Conservation (phyloP, 1,140 invertebrate genomes). For the Drosophila equinoxialis region DNA sequence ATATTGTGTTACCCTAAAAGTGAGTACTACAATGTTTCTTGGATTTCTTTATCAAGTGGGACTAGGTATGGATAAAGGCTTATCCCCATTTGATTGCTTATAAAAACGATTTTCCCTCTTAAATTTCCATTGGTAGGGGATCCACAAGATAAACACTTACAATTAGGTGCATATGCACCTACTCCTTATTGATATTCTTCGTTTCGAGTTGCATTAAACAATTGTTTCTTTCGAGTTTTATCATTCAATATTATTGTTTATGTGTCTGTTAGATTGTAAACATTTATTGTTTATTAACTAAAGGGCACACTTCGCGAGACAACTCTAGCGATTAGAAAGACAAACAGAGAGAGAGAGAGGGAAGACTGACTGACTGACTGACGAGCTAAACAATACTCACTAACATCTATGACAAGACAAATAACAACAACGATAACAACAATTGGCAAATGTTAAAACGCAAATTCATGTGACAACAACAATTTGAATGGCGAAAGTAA, state of each 20-base stretch:
- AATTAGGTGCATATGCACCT: too few species aligned
- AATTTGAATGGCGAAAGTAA: conserved; percentile 13
- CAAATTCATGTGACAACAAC: conserved; percentile 43
- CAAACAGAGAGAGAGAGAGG: not conserved
- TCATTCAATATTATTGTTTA: not conserved
- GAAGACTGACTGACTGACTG: not conserved
- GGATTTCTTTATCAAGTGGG: too few species aligned
- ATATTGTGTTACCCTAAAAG: too few species aligned
- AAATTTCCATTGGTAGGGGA: too few species aligned
- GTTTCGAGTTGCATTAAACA: too few species aligned
- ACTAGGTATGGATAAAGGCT: too few species aligned
- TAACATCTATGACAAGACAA: not conserved
- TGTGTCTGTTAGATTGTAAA: not conserved
- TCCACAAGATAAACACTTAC: too few species aligned
- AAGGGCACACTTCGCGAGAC: not conserved
- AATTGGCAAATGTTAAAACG: conserved; percentile 23
- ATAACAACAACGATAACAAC: conserved; percentile 1
- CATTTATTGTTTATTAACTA: not conserved
- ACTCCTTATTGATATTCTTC: too few species aligned
- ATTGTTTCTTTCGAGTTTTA: too few species aligned
- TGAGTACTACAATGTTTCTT: too few species aligned
- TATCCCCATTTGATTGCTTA: too few species aligned
- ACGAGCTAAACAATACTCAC: not conserved
- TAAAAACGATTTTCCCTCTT: too few species aligned
- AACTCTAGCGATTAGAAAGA: not conserved